Evolutionary conservation across 1,140 invertebrate genomes (phyloP), one percentile per base, ranked within the genome.

Genomic region (Zophobas morio): DNA sequence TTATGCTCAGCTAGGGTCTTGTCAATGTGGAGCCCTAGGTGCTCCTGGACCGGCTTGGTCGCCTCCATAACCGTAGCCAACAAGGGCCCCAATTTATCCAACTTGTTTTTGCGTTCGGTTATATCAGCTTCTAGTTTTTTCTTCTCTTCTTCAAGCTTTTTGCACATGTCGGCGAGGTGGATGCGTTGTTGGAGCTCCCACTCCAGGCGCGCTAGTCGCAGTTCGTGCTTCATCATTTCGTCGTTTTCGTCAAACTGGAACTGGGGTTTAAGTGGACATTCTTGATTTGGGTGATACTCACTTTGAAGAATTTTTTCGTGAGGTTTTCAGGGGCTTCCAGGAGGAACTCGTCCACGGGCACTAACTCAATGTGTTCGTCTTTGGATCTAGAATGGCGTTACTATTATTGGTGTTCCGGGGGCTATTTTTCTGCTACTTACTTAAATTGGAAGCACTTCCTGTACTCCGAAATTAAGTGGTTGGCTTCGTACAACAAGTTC

Each of bases 401-500:
- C 56, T 6, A 20, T 37, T 33, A 72, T n/a, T 51, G 46, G 8
- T 3, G 6, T 8, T 72, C 4, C 6, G 0, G 32, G 20, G 20
- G 8, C 8, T 46, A 4, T 46, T 46, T 46, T 46, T 46, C 42
- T 46, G 0, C 3, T 51, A 87, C 88, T 87, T 88, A 95, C 93
- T 93, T 95, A 84, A 98, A 98, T 84, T 98, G 95, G 36, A 96
- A 88, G 87, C 97, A 98, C 84, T 97, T 97, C 1, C 94, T 92
- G 6, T 98, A 96, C 90, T 99, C 97, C 82, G 96, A 96, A 78
- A 96, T 93, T 1, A 99, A 88, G 89, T 99, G 96, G 85, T 96
- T 93, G 6, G 95, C 93, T 90, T 99, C 98, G 87, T 99, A 99
- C 0, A 98, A 86, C n/a, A 99, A 88, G 88, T 99, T 99, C 86